Conservation (phyloP, 53 echinoderm and acorn worm genomes). For the Paracentrotus lividus region DNA sequence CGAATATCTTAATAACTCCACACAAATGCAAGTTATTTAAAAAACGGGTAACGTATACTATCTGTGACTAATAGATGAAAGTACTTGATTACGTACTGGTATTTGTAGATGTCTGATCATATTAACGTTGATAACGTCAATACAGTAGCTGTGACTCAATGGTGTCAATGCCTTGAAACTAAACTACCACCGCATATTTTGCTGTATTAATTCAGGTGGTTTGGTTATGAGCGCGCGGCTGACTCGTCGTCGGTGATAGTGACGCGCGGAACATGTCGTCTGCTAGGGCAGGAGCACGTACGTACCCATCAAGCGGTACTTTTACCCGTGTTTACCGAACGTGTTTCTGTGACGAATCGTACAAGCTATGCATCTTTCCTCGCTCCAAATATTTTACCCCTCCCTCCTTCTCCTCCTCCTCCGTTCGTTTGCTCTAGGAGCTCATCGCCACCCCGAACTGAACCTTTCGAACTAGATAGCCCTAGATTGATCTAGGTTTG, state of each 20-base stretch:
- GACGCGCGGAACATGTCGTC: conserved; percentile 63
- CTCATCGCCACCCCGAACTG: conserved; percentile 50
- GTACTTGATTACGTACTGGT: conserved; percentile 2
- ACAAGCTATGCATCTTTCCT: conserved; percentile 32
- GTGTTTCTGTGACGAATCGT: conserved; percentile 54
- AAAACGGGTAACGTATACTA: not conserved
- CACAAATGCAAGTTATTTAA: not conserved
- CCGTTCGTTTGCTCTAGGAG: conserved; percentile 50
- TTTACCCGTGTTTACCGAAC: conserved; percentile 64
- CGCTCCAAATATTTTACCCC: conserved; percentile 64
- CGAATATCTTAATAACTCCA: not conserved
- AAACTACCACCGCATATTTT: conserved; percentile 35
- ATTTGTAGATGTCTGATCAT: not conserved
- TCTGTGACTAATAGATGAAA: conserved; percentile 31
- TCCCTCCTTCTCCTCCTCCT: conserved; percentile 57
- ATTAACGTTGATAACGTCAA: not conserved
- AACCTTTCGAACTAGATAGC: conserved; percentile 42
- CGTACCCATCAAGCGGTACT: conserved; percentile 66
- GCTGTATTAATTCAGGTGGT: conserved; percentile 59
- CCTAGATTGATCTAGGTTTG: conserved; percentile 57
- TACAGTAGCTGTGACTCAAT: not conserved
- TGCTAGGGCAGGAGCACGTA: conserved; percentile 33
- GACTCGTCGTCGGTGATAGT: conserved; percentile 2
- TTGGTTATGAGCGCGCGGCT: conserved; percentile 62
- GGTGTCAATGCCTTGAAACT: conserved; percentile 12